Evolutionary conservation across 2,797 vertebrate genomes (phyloP).

Genomic region (Melanotaenia trifasciata): DNA sequence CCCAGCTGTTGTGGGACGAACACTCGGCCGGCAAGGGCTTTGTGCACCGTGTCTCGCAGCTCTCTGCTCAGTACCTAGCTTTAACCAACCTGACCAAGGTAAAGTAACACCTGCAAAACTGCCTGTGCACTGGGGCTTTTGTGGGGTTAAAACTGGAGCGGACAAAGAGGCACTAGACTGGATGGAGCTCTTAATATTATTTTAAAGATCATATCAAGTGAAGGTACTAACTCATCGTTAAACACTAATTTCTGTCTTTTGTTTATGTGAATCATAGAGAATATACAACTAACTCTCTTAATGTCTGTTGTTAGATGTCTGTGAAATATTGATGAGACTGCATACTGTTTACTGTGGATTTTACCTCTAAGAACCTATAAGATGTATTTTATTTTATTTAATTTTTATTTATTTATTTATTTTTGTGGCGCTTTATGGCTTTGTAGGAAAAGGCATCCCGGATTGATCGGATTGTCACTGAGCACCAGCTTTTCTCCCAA

Average conservation of each 20-base stretch:
- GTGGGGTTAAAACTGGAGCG: slow-evolving; percentile 61
- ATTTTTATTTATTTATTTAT: not conserved
- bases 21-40: slow-evolving; percentile 94
- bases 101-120: slow-evolving; percentile 82
- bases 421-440: not conserved
- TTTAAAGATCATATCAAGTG: slow-evolving; percentile 36
- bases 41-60: slow-evolving; percentile 94
- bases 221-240: slow-evolving; percentile 42
- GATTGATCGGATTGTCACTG: slow-evolving; percentile 90
- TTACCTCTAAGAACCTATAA: not conserved
- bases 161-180: slow-evolving; percentile 55
- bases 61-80: slow-evolving; percentile 94
- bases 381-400: not conserved
- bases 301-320: slow-evolving; percentile 22
- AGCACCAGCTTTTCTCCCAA: slow-evolving; percentile 93
- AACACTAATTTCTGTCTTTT: slow-evolving; percentile 39
- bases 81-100: slow-evolving; percentile 97
- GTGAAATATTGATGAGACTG: slow-evolving; percentile 6
- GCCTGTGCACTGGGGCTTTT: slow-evolving; percentile 81
- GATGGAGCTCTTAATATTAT: slow-evolving; percentile 45
- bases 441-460: slow-evolving; percentile 93
- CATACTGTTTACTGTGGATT: slow-evolving; percentile 9
- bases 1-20: slow-evolving; percentile 93
- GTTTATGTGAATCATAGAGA: slow-evolving; percentile 23
- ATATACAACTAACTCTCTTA: not conserved